Base-by-base conservation (phyloP, 2,113 vertebrate genomes). In the Lucifuga dentata region DNA sequence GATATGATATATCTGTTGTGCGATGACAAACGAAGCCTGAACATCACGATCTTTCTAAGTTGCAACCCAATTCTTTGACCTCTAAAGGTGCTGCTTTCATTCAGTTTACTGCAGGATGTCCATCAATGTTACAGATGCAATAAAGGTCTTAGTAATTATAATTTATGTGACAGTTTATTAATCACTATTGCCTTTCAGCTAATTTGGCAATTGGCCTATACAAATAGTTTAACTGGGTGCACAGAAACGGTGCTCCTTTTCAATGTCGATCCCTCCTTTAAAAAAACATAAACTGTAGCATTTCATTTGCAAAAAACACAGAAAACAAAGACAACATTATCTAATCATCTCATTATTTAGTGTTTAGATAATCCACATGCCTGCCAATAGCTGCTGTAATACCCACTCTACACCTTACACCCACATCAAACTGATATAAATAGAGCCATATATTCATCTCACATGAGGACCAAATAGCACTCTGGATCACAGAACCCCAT, bases 191-290 rank as follows among this genome's bases (percentile, higher is more conserved):
- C 64, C 84, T 76, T 26, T 40, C 3, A 67, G 75, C 66, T 21
- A 68, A 55, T n/a, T 78, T 84, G 70, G 70, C 73, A 68, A 1
- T n/a, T 16, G 15, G 20, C 63, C 63, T 35, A 71, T 81, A 78
- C 24, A 65, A 52, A 69, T 12, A 39, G 5, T 44, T 44, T 3
- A n/a, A n/a, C 26, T n/a, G 13, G 1, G 16, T 45, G 24, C 19
- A 20, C 20, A 2, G 6, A 56, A 23, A 44, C 38, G 57, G 55
- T 3, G n/a, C 3, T n/a, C 6, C 32, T 41, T 69, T 58, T 38
- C 33, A 38, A 36, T 20, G 21, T 33, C n/a, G n/a, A n/a, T n/a
- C n/a, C n/a, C n/a, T n/a, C n/a, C n/a, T n/a, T n/a, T n/a, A n/a
- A n/a, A n/a, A n/a, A n/a, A n/a, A n/a, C n/a, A n/a, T n/a, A n/a